phyloP scores from a whole-genome alignment of 2,113 vertebrate species.

The Eulemur rufifrons region DNA sequence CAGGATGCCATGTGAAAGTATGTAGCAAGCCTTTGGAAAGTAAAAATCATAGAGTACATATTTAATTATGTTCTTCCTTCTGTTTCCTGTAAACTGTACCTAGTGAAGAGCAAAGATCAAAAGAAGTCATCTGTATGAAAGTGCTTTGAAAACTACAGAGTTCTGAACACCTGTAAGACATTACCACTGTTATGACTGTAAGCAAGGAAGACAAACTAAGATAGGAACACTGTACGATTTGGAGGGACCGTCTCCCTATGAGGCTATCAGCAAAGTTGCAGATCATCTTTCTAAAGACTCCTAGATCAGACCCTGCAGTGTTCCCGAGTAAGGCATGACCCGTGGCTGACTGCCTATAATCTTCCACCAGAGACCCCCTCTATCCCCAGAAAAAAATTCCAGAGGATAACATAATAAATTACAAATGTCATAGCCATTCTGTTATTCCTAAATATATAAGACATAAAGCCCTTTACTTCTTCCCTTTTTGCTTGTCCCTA shows the following conservation, averaged over 20 bases:
- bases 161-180: conserved; percentile 18
- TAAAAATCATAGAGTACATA: background rate
- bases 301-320: background rate
- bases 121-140: background rate
- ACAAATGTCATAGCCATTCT: background rate
- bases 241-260: background rate
- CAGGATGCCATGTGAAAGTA: background rate
- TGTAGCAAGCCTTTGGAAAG: background rate
- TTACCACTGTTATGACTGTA: background rate
- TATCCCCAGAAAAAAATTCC: background rate
- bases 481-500: background rate
- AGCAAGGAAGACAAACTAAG: background rate
- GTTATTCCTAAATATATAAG: background rate
- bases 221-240: background rate
- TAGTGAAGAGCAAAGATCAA: background rate
- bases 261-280: background rate
- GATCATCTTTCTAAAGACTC: background rate
- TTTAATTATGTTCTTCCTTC: conserved; percentile 9
- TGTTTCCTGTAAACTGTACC: background rate
- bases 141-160: background rate
- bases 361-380: background rate
- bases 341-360: background rate
- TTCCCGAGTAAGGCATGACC: background rate
- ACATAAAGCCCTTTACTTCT: background rate
- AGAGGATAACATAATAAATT: conserved; percentile 36